Evolutionary conservation across 2,888 invertebrate genomes (phyloP).

Genomic region (Tenodera sinensis): DNA sequence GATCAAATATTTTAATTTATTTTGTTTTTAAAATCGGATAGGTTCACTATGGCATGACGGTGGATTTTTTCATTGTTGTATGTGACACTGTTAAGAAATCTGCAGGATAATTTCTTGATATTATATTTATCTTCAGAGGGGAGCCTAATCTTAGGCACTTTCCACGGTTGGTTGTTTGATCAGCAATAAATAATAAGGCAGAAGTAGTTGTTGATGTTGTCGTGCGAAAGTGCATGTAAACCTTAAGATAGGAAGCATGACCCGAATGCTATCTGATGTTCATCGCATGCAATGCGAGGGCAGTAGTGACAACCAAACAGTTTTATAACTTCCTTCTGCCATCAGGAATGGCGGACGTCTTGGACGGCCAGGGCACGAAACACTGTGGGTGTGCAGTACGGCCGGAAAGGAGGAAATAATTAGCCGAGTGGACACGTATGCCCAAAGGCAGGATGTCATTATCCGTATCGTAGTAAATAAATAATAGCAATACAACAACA

Average conservation of each 20-base stretch:
- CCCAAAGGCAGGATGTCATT: constrained; percentile 28
- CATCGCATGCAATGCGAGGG: constrained; percentile 1
- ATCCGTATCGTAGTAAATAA: constrained; percentile 23
- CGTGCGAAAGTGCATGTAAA: background rate
- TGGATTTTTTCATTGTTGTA: too few relatives aligned
- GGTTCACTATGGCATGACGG: too few relatives aligned
- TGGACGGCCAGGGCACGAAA: background rate
- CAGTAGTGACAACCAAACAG: constrained; percentile 17
- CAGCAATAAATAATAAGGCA: background rate
- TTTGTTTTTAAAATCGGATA: too few relatives aligned
- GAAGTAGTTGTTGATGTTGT: background rate
- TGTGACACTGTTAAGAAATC: too few relatives aligned
- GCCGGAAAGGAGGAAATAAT: constrained; percentile 19
- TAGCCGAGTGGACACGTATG: constrained; percentile 14
- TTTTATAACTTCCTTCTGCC: constrained; percentile 19
- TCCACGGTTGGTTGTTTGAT: background rate
- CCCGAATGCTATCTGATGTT: background rate
- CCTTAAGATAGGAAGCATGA: background rate
- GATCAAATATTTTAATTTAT: too few relatives aligned
- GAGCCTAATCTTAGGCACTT: too few relatives aligned
- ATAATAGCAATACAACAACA: constrained; percentile 14
- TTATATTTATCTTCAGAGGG: too few relatives aligned
- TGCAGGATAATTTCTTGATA: too few relatives aligned
- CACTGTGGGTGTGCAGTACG: background rate
- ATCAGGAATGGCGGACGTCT: background rate